phyloP scores from a whole-genome alignment of 92 coral and sea anemone genomes.

The Parazoanthus swiftii region DNA sequence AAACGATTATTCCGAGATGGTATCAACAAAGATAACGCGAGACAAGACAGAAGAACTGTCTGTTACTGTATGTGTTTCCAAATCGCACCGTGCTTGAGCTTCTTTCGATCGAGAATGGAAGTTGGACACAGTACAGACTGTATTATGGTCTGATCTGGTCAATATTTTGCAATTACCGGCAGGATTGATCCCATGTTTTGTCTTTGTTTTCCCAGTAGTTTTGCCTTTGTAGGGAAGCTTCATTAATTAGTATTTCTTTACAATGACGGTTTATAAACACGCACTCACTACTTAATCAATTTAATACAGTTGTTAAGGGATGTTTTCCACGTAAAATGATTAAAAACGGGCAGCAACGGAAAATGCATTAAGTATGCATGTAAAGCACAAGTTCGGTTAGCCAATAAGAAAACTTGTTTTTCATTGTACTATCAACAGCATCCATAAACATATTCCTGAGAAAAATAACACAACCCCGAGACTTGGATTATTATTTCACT shows the following conservation, averaged over 20 bases:
- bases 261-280: not conserved
- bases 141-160: not conserved
- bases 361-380: not conserved
- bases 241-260: constrained; percentile 9
- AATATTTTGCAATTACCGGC: not conserved
- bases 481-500: constrained; percentile 8
- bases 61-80: too few relatives aligned
- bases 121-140: not conserved
- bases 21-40: too few relatives aligned
- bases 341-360: not conserved
- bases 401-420: constrained; percentile 10
- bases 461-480: not conserved
- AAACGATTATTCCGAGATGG: not conserved
- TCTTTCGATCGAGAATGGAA: not conserved
- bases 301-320: not conserved
- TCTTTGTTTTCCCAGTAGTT: not conserved
- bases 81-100: not conserved
- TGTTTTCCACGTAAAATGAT: not conserved
- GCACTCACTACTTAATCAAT: not conserved
- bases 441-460: not conserved
- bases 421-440: not conserved
- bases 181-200: not conserved
- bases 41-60: not conserved
- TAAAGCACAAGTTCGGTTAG: not conserved
- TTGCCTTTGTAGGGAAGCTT: not conserved